Percentiles rank a stretch among this genome's conserved stretches.
phyloP scores from a whole-genome alignment of 2,888 invertebrate genomes.

The Tiliacea citrago region DNA sequence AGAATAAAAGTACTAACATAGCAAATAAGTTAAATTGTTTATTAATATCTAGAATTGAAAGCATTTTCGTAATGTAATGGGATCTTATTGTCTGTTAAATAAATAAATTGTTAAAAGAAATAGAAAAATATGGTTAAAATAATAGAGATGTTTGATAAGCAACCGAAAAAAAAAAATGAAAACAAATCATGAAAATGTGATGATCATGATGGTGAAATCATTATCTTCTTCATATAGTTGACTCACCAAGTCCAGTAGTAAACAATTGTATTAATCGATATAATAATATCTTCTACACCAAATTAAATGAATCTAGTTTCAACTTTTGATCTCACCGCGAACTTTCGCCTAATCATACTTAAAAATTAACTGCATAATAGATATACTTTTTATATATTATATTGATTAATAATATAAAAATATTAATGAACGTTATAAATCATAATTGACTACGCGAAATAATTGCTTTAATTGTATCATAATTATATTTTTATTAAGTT shows the following conservation, averaged over 20 bases:
- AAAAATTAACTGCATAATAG: constrained; percentile 69
- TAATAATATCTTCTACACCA: constrained; percentile 28
- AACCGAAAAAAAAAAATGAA: no score
- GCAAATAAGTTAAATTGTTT: no score
- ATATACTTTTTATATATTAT: constrained; percentile 70
- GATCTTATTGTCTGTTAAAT: no score
- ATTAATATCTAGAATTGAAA: no score
- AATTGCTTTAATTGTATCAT: constrained; percentile 70
- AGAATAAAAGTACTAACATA: no score
- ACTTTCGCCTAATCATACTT: constrained; percentile 81
- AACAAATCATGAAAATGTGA: no score
- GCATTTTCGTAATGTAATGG: no score
- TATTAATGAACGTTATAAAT: constrained; percentile 78
- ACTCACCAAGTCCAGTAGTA: constrained; percentile 19
- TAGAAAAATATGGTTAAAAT: no score
- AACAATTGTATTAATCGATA: background rate
- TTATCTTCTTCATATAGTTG: background rate
- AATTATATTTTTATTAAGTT: constrained; percentile 80
- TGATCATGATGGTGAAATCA: background rate
- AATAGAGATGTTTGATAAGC: no score
- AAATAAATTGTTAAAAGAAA: no score
- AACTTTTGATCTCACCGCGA: constrained; percentile 75
- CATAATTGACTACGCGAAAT: constrained; percentile 76
- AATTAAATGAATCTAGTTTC: constrained; percentile 49
- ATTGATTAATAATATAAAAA: constrained; percentile 74